Conservation (phyloP, 2,797 vertebrate genomes). For the Peromyscus nudipes region DNA sequence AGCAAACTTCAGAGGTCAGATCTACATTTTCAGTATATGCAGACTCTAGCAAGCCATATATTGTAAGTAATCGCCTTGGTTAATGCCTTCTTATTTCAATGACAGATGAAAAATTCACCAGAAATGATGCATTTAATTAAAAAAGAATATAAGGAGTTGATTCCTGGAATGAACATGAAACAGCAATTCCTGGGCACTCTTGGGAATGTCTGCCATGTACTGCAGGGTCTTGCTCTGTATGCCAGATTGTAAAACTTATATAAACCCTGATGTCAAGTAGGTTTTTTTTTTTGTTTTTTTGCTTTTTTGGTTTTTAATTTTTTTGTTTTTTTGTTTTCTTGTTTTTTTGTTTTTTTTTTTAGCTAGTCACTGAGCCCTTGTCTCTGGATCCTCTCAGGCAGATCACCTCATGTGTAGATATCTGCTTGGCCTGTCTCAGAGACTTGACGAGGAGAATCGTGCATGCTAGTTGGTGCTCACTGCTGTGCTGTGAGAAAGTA, state of each 20-base stretch:
- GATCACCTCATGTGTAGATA: neutral
- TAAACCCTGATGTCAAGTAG: neutral
- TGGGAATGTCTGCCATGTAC: neutral
- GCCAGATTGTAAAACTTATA: neutral
- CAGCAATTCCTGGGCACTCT: neutral
- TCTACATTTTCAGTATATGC: neutral
- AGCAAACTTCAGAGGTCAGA: neutral
- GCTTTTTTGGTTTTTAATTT: no score
- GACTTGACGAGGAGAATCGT: neutral
- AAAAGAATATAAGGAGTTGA: neutral
- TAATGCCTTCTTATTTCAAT: neutral
- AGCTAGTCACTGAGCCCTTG: neutral
- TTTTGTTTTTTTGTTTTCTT: no score
- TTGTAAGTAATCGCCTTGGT: neutral
- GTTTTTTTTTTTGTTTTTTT: constrained; percentile 33
- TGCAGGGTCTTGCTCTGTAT: neutral
- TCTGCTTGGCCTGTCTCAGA: neutral
- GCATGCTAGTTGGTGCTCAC: neutral
- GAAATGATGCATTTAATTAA: neutral
- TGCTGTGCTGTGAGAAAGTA: constrained; percentile 6
- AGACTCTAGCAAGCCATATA: constrained; percentile 5
- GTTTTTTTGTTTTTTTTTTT: constrained; percentile 28
- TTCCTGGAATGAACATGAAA: constrained; percentile 6
- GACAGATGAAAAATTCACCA: neutral
- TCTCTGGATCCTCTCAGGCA: neutral